Evolutionary conservation across 2,113 vertebrate genomes (phyloP).

Genomic region (Gallinago media): DNA sequence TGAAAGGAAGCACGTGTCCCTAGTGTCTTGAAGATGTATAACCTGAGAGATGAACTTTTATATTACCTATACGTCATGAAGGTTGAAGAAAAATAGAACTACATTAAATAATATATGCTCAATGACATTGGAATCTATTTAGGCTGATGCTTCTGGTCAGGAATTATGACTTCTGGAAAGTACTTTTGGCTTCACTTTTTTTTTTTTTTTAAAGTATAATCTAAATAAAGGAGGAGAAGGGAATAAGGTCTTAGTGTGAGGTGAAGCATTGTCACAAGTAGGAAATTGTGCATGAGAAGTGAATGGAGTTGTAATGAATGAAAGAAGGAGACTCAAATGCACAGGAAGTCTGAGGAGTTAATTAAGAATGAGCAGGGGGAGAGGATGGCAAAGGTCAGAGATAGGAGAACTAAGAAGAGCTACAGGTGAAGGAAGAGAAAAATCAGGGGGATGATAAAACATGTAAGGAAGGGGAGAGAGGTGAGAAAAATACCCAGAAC

Average conservation of each 20-base stretch:
- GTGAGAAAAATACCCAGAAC: neutral
- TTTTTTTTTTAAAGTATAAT: neutral
- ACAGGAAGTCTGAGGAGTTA: neutral
- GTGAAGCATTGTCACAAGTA: neutral
- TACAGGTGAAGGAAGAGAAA: neutral
- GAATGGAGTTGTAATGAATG: neutral
- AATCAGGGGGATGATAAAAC: neutral
- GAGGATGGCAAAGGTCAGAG: neutral
- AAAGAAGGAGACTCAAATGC: rapidly evolving
- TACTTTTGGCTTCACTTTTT: neutral
- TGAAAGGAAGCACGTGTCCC: neutral
- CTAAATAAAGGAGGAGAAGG: neutral
- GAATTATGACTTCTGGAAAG: neutral
- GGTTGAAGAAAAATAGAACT: neutral
- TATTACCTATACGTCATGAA: neutral
- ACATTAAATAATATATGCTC: neutral
- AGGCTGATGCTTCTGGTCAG: neutral
- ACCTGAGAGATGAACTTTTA: neutral
- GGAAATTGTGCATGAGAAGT: neutral
- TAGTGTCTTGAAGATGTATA: neutral
- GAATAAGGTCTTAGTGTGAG: neutral
- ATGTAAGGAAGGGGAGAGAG: neutral
- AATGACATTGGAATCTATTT: neutral
- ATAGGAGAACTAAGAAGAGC: neutral
- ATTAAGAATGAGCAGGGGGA: neutral